phyloP scores from a whole-genome alignment of 2,888 invertebrate species.

The Troglohyphantes excavatus region DNA sequence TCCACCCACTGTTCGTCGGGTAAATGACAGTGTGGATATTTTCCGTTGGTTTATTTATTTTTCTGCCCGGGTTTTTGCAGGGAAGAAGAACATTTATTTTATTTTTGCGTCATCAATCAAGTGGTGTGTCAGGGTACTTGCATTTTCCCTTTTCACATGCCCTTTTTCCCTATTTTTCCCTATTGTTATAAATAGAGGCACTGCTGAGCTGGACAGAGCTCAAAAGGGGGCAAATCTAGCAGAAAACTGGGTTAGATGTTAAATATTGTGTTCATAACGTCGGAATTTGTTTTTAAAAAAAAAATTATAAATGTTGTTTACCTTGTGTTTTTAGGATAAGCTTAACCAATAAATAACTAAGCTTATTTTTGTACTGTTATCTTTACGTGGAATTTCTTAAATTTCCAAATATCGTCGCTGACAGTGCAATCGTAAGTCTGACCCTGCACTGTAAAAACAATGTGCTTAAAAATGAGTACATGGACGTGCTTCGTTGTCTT shows the following conservation, averaged over 20 bases:
- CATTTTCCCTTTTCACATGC: slow-evolving; percentile 6
- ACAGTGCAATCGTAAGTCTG: no score
- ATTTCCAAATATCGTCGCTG: no score
- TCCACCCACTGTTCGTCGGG: slow-evolving; percentile 7
- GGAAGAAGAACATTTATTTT: slow-evolving; percentile 38
- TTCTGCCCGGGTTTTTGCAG: not conserved
- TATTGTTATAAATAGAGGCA: slow-evolving; percentile 37
- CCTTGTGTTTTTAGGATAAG: no score
- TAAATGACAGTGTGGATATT: slow-evolving; percentile 48
- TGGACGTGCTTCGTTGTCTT: no score
- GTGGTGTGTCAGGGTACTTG: slow-evolving; percentile 23
- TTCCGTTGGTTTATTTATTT: slow-evolving; percentile 5
- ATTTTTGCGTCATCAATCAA: slow-evolving; percentile 36
- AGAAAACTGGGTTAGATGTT: not conserved
- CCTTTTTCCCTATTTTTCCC: not conserved
- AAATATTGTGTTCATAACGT: no score
- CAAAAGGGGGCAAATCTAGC: slow-evolving; percentile 13
- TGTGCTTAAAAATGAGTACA: no score
- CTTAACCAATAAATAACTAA: no score
- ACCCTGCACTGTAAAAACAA: no score
- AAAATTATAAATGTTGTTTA: no score
- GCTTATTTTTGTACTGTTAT: no score
- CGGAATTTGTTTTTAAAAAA: no score
- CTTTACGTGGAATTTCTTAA: no score
- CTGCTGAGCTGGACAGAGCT: not conserved